Percentiles rank a stretch among this genome's conserved stretches.
phyloP scores from a whole-genome alignment of 2,113 vertebrate genomes.

The Gymnobelideus leadbeateri region DNA sequence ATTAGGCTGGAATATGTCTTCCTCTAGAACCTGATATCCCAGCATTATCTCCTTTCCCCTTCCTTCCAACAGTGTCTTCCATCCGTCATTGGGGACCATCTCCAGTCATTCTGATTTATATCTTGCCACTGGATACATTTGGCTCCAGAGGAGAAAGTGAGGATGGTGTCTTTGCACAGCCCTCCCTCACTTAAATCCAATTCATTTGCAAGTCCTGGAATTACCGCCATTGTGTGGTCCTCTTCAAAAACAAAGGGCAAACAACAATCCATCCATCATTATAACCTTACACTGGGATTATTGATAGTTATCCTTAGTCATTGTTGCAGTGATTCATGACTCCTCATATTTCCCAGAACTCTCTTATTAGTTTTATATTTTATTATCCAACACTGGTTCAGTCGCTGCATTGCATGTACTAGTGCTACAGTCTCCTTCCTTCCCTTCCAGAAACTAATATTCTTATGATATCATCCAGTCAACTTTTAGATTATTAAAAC shows the following conservation, averaged over 20 bases:
- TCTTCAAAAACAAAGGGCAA: no score
- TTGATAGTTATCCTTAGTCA: neutral
- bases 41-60: neutral
- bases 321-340: neutral
- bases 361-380: neutral
- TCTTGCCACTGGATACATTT: no score
- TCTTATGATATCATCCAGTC: neutral
- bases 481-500: neutral
- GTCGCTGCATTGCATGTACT: neutral
- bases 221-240: no score
- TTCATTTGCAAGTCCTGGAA: no score
- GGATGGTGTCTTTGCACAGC: no score
- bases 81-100: neutral
- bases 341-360: neutral
- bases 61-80: neutral
- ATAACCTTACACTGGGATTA: neutral
- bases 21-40: neutral
- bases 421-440: neutral
- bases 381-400: neutral
- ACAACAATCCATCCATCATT: neutral
- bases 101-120: no score
- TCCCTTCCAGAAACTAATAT: neutral
- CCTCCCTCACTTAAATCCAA: no score
- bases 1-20: neutral
- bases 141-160: no score